Conservation (phyloP, 2,888 invertebrate genomes). For the Thumatha senex region DNA sequence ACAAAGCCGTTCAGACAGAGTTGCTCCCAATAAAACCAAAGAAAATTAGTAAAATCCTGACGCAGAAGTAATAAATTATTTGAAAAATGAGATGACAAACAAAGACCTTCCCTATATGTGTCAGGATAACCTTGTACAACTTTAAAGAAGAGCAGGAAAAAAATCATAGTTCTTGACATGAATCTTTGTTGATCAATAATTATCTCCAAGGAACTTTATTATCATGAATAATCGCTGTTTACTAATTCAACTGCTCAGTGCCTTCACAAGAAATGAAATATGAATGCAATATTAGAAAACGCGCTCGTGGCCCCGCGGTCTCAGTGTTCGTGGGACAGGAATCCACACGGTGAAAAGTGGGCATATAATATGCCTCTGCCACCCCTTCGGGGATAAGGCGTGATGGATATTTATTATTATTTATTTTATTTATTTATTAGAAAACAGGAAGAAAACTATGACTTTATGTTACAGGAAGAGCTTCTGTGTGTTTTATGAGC, state of each 20-base stretch:
- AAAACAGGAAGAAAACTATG: conserved; percentile 60
- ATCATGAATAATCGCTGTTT: background rate
- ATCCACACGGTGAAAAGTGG: too few relatives aligned
- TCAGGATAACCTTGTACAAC: conserved; percentile 5
- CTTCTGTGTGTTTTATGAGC: conserved; percentile 47
- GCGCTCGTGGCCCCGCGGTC: too few relatives aligned
- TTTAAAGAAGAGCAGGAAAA: conserved; percentile 11
- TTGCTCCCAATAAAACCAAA: background rate
- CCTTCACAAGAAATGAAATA: background rate
- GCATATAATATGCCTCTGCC: too few relatives aligned
- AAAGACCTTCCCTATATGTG: conserved; percentile 7
- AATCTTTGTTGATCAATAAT: conserved; percentile 5
- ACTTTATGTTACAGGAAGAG: conserved; percentile 38
- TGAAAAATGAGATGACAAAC: background rate
- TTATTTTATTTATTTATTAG: too few relatives aligned
- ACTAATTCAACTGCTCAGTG: background rate
- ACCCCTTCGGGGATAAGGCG: too few relatives aligned
- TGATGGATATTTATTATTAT: too few relatives aligned
- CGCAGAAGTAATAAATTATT: too few relatives aligned
- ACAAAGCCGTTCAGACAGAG: too few relatives aligned
- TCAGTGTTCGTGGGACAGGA: too few relatives aligned
- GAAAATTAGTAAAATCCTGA: background rate
- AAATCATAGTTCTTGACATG: conserved; percentile 5
- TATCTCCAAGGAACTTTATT: conserved; percentile 9
- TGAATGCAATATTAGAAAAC: conserved; percentile 51